Evolutionary conservation across 1,140 invertebrate genomes (phyloP).

Genomic region (Lethocerus indicus): DNA sequence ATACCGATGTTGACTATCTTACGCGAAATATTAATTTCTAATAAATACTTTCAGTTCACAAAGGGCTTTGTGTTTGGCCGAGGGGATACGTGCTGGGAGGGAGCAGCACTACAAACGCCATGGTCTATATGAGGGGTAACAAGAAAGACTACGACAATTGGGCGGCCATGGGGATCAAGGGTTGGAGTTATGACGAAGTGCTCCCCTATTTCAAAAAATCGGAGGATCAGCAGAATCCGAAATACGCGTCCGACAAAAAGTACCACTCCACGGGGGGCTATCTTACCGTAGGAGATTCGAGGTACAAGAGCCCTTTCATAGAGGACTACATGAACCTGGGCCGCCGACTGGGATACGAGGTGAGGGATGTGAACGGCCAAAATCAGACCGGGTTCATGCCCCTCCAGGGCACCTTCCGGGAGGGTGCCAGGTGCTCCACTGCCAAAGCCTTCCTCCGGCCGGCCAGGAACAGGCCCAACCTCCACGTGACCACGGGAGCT

Average conservation of each 20-base stretch:
- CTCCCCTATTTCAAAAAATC: conserved; percentile 39
- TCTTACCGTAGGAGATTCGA: conserved; percentile 46
- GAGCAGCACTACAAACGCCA: conserved; percentile 38
- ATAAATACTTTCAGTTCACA: neutral
- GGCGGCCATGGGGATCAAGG: conserved; percentile 25
- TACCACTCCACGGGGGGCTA: conserved; percentile 60
- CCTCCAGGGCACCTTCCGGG: conserved; percentile 57
- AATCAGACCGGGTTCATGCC: conserved; percentile 64
- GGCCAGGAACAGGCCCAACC: conserved; percentile 36
- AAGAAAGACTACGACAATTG: conserved; percentile 37
- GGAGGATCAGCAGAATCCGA: conserved; percentile 28
- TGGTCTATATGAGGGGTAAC: conserved; percentile 41
- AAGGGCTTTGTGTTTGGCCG: neutral
- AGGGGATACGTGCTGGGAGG: conserved; percentile 40
- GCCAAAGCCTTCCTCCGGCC: conserved; percentile 66
- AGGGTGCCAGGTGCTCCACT: conserved; percentile 72
- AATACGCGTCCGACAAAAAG: conserved; percentile 20
- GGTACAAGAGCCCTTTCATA: conserved; percentile 26
- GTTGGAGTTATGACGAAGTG: conserved; percentile 35
- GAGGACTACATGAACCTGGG: conserved; percentile 53
- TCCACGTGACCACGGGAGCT: conserved; percentile 41
- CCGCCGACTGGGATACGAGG: conserved; percentile 73
- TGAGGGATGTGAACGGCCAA: conserved; percentile 54
- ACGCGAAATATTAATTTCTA: too few relatives aligned
- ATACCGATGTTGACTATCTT: too few relatives aligned